Conservation (phyloP, 2,113 vertebrate genomes). For the Centropus unirufus region DNA sequence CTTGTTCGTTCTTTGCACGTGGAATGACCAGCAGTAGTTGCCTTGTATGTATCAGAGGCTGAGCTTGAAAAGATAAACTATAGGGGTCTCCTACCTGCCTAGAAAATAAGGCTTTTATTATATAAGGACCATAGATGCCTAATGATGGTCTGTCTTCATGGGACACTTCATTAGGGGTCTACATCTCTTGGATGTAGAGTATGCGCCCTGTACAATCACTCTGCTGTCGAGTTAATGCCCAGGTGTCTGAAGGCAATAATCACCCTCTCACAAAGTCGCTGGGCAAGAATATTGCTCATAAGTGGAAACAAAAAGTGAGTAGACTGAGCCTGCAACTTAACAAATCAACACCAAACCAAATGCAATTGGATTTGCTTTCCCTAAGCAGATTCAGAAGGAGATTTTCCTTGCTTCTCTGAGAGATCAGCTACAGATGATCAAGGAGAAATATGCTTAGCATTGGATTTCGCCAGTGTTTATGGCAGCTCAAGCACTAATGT, state of each 20-base stretch:
- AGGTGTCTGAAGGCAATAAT: background rate
- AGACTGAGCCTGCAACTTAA: background rate
- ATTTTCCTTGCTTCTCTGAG: background rate
- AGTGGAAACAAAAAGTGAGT: background rate
- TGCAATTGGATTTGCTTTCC: background rate
- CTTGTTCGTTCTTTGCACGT: fast-evolving
- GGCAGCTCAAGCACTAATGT: background rate
- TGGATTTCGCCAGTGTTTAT: background rate
- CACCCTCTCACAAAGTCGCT: background rate
- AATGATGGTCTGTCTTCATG: background rate
- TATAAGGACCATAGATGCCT: background rate
- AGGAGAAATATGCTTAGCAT: background rate
- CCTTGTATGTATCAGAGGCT: background rate
- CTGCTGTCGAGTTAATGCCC: background rate
- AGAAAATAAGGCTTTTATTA: background rate
- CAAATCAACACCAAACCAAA: background rate
- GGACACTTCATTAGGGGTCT: background rate
- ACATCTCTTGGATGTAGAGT: background rate
- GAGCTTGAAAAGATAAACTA: background rate
- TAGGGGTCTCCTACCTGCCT: background rate
- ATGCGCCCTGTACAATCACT: background rate
- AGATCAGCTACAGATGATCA: background rate
- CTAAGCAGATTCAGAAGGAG: background rate
- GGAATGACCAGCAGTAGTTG: background rate
- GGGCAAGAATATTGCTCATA: background rate